A percentile compares a stretch with the other conserved stretches of the same genome.
Conservation (phyloP, 1,140 invertebrate genomes). For the Drosophila sucinea region DNA sequence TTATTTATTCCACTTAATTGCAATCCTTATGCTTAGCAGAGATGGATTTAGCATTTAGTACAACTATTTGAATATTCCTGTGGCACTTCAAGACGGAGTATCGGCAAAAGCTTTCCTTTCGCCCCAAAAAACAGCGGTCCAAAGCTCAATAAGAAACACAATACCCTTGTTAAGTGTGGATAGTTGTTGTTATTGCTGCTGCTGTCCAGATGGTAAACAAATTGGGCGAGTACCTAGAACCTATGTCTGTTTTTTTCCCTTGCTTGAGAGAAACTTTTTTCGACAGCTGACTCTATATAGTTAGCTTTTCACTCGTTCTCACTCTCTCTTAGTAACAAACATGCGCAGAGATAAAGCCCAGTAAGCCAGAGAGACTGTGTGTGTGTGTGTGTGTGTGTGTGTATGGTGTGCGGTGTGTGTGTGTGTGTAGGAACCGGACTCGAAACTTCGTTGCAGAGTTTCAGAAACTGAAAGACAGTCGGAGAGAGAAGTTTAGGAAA, state of each 20-base stretch:
- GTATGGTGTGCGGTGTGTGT: neutral
- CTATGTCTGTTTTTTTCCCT: neutral
- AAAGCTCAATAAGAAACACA: constrained; percentile 38
- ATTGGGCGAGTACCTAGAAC: constrained; percentile 19
- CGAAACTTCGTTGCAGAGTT: constrained; percentile 75
- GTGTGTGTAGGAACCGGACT: constrained; percentile 19
- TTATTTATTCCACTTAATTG: neutral
- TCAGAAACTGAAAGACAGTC: constrained; percentile 71
- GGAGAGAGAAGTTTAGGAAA: constrained; percentile 50
- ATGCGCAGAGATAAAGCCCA: constrained; percentile 18
- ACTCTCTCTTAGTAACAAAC: constrained; percentile 15
- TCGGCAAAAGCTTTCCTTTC: neutral
- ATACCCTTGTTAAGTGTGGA: constrained; percentile 9
- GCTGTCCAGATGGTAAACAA: constrained; percentile 61
- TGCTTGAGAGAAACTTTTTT: constrained; percentile 43
- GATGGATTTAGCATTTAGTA: neutral
- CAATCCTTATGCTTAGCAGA: too few species aligned
- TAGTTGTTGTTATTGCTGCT: constrained; percentile 13
- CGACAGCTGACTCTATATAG: constrained; percentile 51
- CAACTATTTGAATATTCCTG: neutral
- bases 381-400: neutral
- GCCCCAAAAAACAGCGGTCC: neutral
- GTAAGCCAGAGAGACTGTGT: neutral
- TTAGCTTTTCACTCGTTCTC: constrained; percentile 61
- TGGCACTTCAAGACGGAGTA: neutral